Evolutionary conservation across 1,140 invertebrate genomes (phyloP), one percentile per base, ranked within the genome.

Genomic region (Ips typographus): DNA sequence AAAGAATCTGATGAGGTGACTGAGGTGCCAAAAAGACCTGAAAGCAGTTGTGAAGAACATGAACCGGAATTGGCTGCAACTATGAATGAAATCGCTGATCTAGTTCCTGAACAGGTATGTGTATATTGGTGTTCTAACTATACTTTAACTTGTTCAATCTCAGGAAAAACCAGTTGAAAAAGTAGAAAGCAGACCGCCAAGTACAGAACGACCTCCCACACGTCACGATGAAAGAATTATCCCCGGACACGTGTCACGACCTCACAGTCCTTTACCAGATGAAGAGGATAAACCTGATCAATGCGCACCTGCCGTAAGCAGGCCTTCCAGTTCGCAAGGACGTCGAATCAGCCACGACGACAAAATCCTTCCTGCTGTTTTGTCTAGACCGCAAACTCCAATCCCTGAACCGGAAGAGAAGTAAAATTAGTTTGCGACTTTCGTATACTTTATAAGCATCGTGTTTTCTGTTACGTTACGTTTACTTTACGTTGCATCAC

Each of bases 191-290:
- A n/a, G 44, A 44, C 42, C 60, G n/a, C n/a, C 67, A 37, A 69
- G 67, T 57, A 3, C 3, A 49, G 42, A 47, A 2, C 8, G 56
- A n/a, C n/a, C 39, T 36, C 40, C 5, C 5, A 42, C 8, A 38
- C 42, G 44, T 40, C 58, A 69, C 67, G 59, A 69, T 56, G 59
- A 69, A 7, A 51, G 44, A 57, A 69, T 69, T 40, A n/a, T 68
- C 37, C 65, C 65, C n/a, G 65, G 36, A 5, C 38, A 8, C n/a
- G 22, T 49, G 4, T 68, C 65, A 38, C 22, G 56, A n/a, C 65
- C 65, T 44, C 65, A 68, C 7, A 68, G 49, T 52, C 65, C 65
- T 36, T 8, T 68, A 57, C 7, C 43, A 0, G 40, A 40, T 4
- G 49, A 40, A 59, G 41, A 59, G 22, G 22, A 49, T 22, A 49